Evolutionary conservation across 2,113 vertebrate genomes (phyloP).

Genomic region (Solenodon paradoxus): DNA sequence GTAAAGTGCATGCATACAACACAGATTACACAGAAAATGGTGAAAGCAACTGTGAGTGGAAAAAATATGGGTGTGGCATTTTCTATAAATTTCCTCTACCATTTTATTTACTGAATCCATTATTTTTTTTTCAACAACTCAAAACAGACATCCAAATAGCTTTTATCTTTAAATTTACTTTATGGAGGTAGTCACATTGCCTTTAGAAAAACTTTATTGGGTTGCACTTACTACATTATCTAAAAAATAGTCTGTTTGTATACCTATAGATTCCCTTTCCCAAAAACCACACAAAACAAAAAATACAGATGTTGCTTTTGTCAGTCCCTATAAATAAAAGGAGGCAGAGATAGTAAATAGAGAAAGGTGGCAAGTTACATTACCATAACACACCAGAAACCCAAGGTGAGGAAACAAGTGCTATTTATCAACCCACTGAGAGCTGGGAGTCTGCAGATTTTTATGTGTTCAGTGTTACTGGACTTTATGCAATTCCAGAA

Average conservation of each 20-base stretch:
- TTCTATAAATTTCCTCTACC: neutral
- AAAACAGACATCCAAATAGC: conserved; percentile 48
- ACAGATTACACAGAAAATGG: neutral
- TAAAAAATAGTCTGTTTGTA: conserved; percentile 58
- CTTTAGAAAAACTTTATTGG: conserved; percentile 58
- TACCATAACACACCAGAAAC: conserved; percentile 60
- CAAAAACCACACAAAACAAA: conserved; percentile 26
- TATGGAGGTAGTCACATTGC: conserved; percentile 31
- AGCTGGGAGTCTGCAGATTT: conserved; percentile 64
- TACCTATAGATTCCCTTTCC: conserved; percentile 36
- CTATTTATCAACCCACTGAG: conserved; percentile 57
- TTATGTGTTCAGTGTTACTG: conserved; percentile 54
- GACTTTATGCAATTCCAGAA: conserved; percentile 50
- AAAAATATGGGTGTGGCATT: neutral
- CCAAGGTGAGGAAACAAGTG: conserved; percentile 62
- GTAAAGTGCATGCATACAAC: neutral
- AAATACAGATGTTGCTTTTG: conserved; percentile 54
- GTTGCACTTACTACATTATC: conserved; percentile 58
- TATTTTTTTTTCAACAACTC: conserved; percentile 45
- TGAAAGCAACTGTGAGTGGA: neutral
- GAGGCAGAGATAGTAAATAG: conserved; percentile 73
- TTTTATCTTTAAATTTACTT: conserved; percentile 62
- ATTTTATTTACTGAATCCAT: conserved; percentile 52
- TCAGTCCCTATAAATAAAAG: conserved; percentile 75
- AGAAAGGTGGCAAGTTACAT: conserved; percentile 66